A percentile compares a stretch with the other conserved stretches of the same genome.
These are phyloP conservation scores for Drosophila meridiana DNA, from an alignment of 2,888 invertebrate species.

Conservation along the genomic window DNA sequence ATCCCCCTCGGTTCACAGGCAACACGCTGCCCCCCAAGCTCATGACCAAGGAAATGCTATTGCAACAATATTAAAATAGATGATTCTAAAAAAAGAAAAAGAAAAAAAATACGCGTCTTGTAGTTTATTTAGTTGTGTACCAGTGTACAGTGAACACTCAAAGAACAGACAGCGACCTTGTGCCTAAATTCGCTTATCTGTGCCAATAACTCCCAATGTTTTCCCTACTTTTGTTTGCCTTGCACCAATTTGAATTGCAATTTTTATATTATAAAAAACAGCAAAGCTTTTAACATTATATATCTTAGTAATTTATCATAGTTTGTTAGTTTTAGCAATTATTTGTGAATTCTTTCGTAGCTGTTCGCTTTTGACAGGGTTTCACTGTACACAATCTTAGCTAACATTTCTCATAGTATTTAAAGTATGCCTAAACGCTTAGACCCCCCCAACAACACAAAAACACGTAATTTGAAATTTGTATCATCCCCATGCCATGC, in stretches of 20 bases:
- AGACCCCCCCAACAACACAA: neutral
- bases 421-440: neutral
- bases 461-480: slow-evolving; percentile 12
- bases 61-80: slow-evolving; percentile 47
- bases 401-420: neutral
- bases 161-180: neutral
- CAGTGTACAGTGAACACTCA: slow-evolving; percentile 7
- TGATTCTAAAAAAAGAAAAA: neutral
- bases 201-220: neutral
- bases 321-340: neutral
- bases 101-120: slow-evolving; percentile 13
- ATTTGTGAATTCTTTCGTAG: neutral
- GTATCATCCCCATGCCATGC: slow-evolving; percentile 8
- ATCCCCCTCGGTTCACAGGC: slow-evolving; percentile 78
- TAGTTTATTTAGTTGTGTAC: slow-evolving; percentile 52
- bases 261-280: no score
- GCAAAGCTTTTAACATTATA: no score
- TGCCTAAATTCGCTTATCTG: neutral
- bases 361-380: neutral
- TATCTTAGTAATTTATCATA: neutral
- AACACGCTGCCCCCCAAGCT: slow-evolving; percentile 61
- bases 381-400: slow-evolving; percentile 2
- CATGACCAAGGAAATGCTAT: slow-evolving; percentile 55
- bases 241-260: neutral
- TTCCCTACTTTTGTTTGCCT: neutral